These are phyloP conservation scores for Dufourea novaeangliae DNA, from an alignment of 1,140 invertebrate species.

Conservation along the genomic window DNA sequence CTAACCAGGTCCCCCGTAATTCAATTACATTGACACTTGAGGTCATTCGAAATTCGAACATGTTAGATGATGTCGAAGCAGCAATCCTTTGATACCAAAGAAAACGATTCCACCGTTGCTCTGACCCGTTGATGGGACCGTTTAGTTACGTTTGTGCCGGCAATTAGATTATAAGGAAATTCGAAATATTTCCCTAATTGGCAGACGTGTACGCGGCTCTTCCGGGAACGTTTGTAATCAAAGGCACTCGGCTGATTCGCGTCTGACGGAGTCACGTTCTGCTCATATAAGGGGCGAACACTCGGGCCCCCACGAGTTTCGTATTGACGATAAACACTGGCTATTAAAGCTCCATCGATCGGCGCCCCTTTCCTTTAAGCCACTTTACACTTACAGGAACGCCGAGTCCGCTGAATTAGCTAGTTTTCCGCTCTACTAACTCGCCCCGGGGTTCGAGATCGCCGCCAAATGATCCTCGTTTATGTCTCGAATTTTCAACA, in stretches of 20 bases:
- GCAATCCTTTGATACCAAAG: not conserved
- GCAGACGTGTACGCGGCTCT: conserved; percentile 17
- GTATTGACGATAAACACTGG: conserved; percentile 43
- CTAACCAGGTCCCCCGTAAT: not conserved
- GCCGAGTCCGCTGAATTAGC: conserved; percentile 32
- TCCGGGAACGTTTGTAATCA: conserved; percentile 14
- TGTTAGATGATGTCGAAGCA: not conserved
- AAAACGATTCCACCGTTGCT: not conserved
- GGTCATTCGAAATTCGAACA: not conserved
- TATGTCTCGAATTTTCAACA: conserved; percentile 31
- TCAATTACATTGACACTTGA: not conserved
- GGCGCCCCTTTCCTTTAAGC: conserved; percentile 31
- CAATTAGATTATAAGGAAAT: conserved; percentile 36
- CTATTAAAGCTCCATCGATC: conserved; percentile 48
- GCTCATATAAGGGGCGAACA: not conserved
- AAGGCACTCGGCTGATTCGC: conserved; percentile 11
- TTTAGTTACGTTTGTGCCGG: not conserved
- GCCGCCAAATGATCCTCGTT: conserved; percentile 30
- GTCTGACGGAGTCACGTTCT: conserved; percentile 7
- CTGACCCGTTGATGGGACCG: no score
- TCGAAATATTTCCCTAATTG: conserved; percentile 42
- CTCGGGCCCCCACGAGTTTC: conserved; percentile 15
- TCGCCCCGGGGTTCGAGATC: conserved; percentile 27
- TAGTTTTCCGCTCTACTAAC: conserved; percentile 46
- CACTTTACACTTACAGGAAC: conserved; percentile 28